Percentiles rank a stretch among this genome's conserved stretches.
Conservation (phyloP, 2,113 vertebrate genomes). For the Hirundichthys speculiger region DNA sequence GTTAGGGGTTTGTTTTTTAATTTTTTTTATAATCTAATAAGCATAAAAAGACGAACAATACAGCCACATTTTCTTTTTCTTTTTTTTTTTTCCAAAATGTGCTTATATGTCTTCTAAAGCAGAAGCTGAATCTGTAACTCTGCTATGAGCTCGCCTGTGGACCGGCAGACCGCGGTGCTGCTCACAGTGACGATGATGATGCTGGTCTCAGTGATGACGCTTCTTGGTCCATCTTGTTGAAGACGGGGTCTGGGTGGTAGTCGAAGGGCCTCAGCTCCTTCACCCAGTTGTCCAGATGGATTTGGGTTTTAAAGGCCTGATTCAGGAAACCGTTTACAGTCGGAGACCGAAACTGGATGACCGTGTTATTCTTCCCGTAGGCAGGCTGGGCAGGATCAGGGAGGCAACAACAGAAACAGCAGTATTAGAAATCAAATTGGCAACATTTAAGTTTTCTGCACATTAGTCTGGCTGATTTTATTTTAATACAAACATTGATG, state of each 20-base stretch:
- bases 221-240: conserved; percentile 73
- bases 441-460: neutral
- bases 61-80: too few relatives aligned
- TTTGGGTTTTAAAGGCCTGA: conserved; percentile 76
- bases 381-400: conserved; percentile 50
- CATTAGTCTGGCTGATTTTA: neutral
- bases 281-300: conserved; percentile 87
- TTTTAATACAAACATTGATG: neutral
- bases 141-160: too few relatives aligned
- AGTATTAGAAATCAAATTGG: conserved; percentile 17
- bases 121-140: too few relatives aligned
- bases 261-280: conserved; percentile 84
- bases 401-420: neutral
- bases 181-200: conserved; percentile 70
- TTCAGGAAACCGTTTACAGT: conserved; percentile 75
- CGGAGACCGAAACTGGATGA: conserved; percentile 88
- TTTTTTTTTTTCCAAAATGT: too few relatives aligned
- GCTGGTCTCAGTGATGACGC: conserved; percentile 71
- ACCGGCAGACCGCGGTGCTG: too few relatives aligned
- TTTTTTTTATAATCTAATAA: too few relatives aligned
- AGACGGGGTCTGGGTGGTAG: conserved; percentile 88
- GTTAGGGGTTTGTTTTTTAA: too few relatives aligned
- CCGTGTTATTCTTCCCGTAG: conserved; percentile 78
- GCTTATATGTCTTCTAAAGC: too few relatives aligned
- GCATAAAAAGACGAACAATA: too few relatives aligned